Conservation (phyloP, 2,888 invertebrate species). For the Diaprepes abbreviatus region DNA sequence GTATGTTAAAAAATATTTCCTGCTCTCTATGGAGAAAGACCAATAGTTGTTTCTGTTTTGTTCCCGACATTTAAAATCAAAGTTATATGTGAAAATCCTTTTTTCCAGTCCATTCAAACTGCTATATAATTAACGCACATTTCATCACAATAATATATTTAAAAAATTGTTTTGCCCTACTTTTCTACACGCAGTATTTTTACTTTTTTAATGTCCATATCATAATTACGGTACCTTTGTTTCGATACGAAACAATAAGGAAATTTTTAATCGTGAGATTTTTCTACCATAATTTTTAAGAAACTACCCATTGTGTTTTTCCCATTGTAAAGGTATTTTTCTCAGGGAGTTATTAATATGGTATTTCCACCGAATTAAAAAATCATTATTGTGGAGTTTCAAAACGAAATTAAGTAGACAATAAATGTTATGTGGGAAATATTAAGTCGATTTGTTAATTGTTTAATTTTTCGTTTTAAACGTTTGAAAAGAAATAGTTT, state of each 20-base stretch:
- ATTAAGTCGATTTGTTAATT: not conserved
- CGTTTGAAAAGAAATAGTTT: too few species aligned
- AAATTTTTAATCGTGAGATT: conserved; percentile 16
- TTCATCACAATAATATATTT: not conserved
- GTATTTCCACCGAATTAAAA: conserved; percentile 26
- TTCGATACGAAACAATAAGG: conserved; percentile 5
- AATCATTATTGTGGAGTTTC: conserved; percentile 25
- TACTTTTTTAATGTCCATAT: not conserved
- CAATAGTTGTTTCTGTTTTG: too few species aligned
- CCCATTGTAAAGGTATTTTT: conserved; percentile 7
- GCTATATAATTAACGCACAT: not conserved
- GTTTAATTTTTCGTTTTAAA: not conserved
- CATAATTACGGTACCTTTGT: not conserved
- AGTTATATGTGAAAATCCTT: too few species aligned
- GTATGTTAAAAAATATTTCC: too few species aligned
- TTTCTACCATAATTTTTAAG: not conserved
- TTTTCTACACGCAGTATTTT: not conserved
- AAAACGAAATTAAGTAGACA: conserved; percentile 16
- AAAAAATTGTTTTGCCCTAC: not conserved
- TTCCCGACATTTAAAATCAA: too few species aligned
- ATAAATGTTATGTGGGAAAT: conserved; percentile 24
- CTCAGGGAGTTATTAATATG: conserved; percentile 9
- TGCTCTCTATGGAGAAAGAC: too few species aligned
- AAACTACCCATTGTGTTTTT: conserved; percentile 1
- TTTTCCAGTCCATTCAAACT: not conserved